phyloP scores from a whole-genome alignment of 2,113 vertebrate species.

The Stomatorhinus ivindoensis region DNA sequence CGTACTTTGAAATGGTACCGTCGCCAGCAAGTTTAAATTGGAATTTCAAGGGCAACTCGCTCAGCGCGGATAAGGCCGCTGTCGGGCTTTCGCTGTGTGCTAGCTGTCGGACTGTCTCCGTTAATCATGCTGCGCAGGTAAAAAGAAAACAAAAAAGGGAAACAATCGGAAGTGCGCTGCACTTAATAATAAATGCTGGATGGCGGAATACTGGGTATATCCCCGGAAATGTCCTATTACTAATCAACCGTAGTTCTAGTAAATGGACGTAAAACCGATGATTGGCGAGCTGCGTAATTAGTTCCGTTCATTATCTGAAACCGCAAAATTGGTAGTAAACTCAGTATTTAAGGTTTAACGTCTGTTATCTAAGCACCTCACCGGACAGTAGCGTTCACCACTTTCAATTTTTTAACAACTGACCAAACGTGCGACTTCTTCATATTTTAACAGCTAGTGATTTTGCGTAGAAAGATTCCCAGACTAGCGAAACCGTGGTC shows the following conservation, averaged over 20 bases:
- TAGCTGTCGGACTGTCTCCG: not conserved
- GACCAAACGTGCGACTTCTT: not conserved
- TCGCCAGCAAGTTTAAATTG: slow-evolving; percentile 42
- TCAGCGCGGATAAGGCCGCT: not conserved
- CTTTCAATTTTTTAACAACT: not conserved
- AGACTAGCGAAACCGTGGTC: not conserved
- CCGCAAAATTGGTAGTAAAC: not conserved
- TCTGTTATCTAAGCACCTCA: not conserved
- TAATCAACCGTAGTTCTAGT: not conserved
- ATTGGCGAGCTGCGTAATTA: not conserved
- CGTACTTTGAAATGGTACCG: slow-evolving; percentile 42
- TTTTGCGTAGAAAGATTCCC: not conserved
- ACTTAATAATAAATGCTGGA: not conserved
- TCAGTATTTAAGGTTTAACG: not conserved
- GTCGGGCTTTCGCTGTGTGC: not conserved
- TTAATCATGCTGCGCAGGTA: not conserved
- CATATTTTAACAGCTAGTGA: not conserved
- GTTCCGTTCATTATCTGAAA: not conserved
- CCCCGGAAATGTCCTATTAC: not conserved
- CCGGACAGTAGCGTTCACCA: not conserved
- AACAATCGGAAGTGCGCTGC: not conserved
- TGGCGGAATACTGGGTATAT: not conserved
- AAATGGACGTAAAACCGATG: not conserved
- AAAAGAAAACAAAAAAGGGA: not conserved
- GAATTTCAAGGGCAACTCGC: slow-evolving; percentile 60